phyloP scores from a whole-genome alignment of 2,797 vertebrate genomes.

The Carapus acus region DNA sequence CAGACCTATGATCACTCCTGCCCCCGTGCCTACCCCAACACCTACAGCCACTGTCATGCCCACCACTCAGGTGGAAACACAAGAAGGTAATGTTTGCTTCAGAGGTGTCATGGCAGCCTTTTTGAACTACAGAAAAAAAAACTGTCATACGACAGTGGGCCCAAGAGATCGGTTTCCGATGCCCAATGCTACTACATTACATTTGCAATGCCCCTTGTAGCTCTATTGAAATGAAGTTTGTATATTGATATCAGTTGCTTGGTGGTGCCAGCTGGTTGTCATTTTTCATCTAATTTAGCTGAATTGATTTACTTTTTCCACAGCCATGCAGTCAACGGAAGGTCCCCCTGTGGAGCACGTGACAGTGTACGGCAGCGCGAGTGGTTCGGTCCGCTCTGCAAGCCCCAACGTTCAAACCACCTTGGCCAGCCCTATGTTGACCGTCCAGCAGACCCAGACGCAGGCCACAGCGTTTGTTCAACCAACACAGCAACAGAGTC shows the following conservation, averaged over 20 bases:
- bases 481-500: conserved; percentile 92
- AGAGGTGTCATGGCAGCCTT: background rate
- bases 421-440: conserved; percentile 81
- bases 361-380: conserved; percentile 88
- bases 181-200: too few species aligned
- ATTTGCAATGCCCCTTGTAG: too few species aligned
- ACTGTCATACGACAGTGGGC: too few species aligned
- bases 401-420: conserved; percentile 94
- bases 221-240: too few species aligned
- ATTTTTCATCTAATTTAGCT: background rate
- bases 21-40: conserved; percentile 88
- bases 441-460: conserved; percentile 81
- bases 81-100: conserved; percentile 77
- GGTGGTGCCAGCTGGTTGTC: too few species aligned
- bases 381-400: conserved; percentile 94
- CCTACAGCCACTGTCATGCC: conserved; percentile 99
- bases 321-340: conserved; percentile 87
- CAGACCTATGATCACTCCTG: conserved; percentile 96
- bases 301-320: background rate
- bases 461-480: conserved; percentile 97
- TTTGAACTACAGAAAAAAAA: too few species aligned
- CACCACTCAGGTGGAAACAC: conserved; percentile 94
- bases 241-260: too few species aligned
- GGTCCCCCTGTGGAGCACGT: conserved; percentile 87
- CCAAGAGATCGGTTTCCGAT: too few species aligned